A percentile compares a stretch with the other conserved stretches of the same genome.
phyloP scores from a whole-genome alignment of 2,888 invertebrate genomes.

The Tetropium fuscum region DNA sequence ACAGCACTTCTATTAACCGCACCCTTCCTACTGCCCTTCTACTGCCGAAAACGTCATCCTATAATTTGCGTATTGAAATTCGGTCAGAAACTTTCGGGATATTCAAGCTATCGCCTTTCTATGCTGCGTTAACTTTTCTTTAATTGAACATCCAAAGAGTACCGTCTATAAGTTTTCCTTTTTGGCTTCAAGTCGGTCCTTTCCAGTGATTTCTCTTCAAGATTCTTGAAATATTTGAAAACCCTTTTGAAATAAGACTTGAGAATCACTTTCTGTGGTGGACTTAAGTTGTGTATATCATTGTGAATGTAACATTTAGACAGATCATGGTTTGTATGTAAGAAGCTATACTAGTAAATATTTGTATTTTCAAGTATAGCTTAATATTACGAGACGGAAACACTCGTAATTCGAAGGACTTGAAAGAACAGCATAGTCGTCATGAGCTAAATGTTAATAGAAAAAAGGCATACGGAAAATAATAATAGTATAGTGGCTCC shows the following conservation, averaged over 20 bases:
- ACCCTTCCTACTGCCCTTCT: conserved; percentile 47
- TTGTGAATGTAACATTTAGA: conserved; percentile 7
- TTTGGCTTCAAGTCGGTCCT: conserved; percentile 20
- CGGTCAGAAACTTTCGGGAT: conserved; percentile 43
- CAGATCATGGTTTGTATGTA: neutral
- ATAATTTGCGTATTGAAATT: conserved; percentile 47
- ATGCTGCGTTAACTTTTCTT: conserved; percentile 25
- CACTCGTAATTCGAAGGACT: no score
- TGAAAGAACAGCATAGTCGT: no score
- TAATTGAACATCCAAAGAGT: conserved; percentile 36
- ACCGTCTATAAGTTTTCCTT: conserved; percentile 26
- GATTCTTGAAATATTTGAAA: conserved; percentile 48
- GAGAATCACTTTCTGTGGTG: conserved; percentile 17
- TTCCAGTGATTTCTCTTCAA: conserved; percentile 43
- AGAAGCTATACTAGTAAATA: no score
- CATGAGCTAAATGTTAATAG: conserved; percentile 11
- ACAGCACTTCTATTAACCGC: conserved; percentile 46
- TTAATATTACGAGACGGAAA: no score
- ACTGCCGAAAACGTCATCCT: conserved; percentile 46
- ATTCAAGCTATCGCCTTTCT: conserved; percentile 45
- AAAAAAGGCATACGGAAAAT: no score
- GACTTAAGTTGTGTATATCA: conserved; percentile 9
- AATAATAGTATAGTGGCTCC: no score
- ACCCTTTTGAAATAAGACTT: conserved; percentile 47
- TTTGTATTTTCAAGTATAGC: no score